Conservation (phyloP, 2,888 invertebrate species). For the Aproaerema taeniolella region DNA sequence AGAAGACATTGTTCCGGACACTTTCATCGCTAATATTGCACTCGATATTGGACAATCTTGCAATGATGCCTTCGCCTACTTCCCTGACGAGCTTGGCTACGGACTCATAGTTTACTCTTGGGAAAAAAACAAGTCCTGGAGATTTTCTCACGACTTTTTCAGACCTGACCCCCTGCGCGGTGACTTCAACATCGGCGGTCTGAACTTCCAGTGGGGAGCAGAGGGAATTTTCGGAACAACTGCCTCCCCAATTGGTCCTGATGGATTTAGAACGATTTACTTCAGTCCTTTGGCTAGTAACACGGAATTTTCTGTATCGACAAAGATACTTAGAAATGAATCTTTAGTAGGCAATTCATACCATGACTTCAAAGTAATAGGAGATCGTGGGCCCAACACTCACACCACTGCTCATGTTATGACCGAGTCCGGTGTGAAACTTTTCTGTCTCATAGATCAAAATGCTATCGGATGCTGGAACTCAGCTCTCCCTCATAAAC, state of each 20-base stretch:
- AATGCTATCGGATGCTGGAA: constrained; percentile 92
- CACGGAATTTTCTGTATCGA: constrained; percentile 88
- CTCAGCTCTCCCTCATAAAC: constrained; percentile 79
- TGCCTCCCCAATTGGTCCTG: constrained; percentile 80
- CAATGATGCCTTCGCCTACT: constrained; percentile 87
- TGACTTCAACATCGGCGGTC: constrained; percentile 86
- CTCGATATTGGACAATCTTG: constrained; percentile 86
- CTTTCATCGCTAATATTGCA: constrained; percentile 92
- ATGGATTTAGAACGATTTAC: constrained; percentile 84
- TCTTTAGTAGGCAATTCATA: constrained; percentile 82
- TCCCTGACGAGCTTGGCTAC: constrained; percentile 89
- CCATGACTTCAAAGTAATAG: constrained; percentile 81
- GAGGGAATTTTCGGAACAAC: constrained; percentile 90
- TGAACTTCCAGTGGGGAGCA: constrained; percentile 91
- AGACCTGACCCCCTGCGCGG: constrained; percentile 88
- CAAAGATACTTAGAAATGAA: constrained; percentile 83
- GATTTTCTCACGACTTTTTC: constrained; percentile 87
- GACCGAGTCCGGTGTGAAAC: constrained; percentile 85
- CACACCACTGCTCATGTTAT: constrained; percentile 86
- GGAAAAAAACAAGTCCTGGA: constrained; percentile 86
- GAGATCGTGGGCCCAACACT: constrained; percentile 80
- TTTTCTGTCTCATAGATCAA: constrained; percentile 87
- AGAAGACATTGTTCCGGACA: constrained; percentile 85
- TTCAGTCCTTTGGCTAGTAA: constrained; percentile 89
- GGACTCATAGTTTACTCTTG: constrained; percentile 89